Evolutionary conservation across 2,113 vertebrate species (phyloP), one percentile per base, ranked within the genome.

Genomic region (Oceanodroma tethys): DNA sequence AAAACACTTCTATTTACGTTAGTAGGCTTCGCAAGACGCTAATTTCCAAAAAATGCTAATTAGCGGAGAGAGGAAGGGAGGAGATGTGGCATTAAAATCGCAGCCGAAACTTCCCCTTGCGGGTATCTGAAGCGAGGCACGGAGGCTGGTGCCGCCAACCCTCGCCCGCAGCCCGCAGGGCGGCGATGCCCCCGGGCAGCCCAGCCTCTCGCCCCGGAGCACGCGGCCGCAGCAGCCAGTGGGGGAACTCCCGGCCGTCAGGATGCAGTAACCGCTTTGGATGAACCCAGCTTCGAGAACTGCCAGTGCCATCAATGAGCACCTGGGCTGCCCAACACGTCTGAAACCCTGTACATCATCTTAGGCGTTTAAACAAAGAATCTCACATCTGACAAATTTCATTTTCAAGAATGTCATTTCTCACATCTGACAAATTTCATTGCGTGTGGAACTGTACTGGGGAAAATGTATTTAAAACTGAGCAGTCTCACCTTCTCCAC

Each of bases 31-130:
- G 7, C 0, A 0, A 94, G 71, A 86, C 53, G 21, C 42, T 65
- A 6, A 95, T 90, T 97, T 95, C 58, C 30, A 68, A 90, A 89
- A 93, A 90, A 74, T 20, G 78, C 67, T 94, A 95, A 96, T 73
- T 83, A 85, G 55, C 34, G 17, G 86, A 83, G 72, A 86, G 50
- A 91, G 94, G 93, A 95, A 96, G 89, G 86, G 94, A 94, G 94
- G 75, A 90, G 95, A 75, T 30, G 59, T 5, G 43, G 83, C 72
- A 36, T 38, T 76, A 67, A 73, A 83, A 63, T 4, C 17, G 38
- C 65, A 71, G 95, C 86, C 75, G 90, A 66, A 42, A 19, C 52
- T 62, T 45, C 58, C 53, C 18, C 62, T 7, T 11, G 16, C 6
- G 60, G 47, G 47, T 52, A 47, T 22, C 13, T 18, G 52, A n/a